Evolutionary conservation across 2,888 invertebrate species (phyloP).

Genomic region (Conistra vaccinii): DNA sequence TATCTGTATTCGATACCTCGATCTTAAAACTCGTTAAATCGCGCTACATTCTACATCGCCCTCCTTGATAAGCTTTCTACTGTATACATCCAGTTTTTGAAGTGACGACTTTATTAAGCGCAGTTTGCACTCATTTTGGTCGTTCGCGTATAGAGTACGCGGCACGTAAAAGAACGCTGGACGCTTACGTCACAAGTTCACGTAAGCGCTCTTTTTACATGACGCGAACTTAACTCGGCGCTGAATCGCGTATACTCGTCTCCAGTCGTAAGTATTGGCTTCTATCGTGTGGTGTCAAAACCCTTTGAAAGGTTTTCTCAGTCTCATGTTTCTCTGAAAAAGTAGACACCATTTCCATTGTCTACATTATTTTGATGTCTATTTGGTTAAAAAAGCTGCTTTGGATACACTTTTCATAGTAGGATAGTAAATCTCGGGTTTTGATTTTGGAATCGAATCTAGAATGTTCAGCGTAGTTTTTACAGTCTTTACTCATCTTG

Average conservation of each 20-base stretch:
- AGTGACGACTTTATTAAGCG: too few relatives aligned
- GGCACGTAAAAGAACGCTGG: too few relatives aligned
- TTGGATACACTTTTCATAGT: neutral
- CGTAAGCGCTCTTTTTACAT: too few relatives aligned
- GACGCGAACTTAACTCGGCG: too few relatives aligned
- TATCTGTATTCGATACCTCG: neutral
- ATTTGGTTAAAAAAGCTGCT: neutral
- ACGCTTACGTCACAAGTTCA: too few relatives aligned
- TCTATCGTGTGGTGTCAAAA: too few relatives aligned
- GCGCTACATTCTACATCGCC: neutral
- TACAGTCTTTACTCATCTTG: neutral
- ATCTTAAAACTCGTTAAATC: neutral
- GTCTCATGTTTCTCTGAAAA: neutral
- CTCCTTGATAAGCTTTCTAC: neutral
- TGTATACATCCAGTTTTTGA: neutral
- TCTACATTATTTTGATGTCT: neutral
- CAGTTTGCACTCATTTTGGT: too few relatives aligned
- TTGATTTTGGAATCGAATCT: neutral
- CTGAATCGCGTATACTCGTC: too few relatives aligned
- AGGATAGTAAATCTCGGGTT: neutral
- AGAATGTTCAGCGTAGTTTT: neutral
- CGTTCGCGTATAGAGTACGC: too few relatives aligned
- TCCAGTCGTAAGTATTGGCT: neutral
- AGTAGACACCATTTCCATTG: neutral
- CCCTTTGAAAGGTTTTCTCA: too few relatives aligned